A percentile compares a stretch with the other conserved stretches of the same genome.
Conservation (phyloP, 2,797 vertebrate genomes). For the Glossophaga mutica region DNA sequence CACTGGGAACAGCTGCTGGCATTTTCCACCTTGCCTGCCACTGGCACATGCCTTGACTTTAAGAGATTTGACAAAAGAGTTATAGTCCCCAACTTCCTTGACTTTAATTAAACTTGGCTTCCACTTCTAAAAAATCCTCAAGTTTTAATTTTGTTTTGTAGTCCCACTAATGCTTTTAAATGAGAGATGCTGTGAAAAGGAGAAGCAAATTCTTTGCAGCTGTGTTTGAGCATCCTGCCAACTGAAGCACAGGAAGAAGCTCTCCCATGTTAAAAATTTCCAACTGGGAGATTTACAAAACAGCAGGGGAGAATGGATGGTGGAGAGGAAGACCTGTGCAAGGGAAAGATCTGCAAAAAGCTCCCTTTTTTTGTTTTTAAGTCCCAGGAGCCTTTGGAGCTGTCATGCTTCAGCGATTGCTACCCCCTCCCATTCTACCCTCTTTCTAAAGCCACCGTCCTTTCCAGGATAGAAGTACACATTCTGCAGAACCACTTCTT, state of each 20-base stretch:
- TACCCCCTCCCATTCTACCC: conserved; percentile 23
- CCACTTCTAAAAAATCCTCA: conserved; percentile 75
- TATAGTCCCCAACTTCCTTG: conserved; percentile 76
- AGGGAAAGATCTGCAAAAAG: conserved; percentile 62
- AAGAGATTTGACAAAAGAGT: conserved; percentile 71
- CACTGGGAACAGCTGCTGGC: conserved; percentile 65
- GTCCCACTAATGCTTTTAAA: conserved; percentile 74
- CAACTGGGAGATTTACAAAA: conserved; percentile 67
- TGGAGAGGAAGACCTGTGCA: neutral
- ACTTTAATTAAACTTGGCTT: conserved; percentile 82
- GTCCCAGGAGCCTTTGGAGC: neutral
- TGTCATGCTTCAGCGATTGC: conserved; percentile 56
- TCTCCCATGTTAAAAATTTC: conserved; percentile 50
- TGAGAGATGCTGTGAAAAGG: conserved; percentile 69
- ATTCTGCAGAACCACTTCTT: conserved; percentile 33
- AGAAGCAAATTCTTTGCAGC: conserved; percentile 70
- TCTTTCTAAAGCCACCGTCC: conserved; percentile 58
- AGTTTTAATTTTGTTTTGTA: conserved; percentile 78
- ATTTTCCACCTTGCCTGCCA: conserved; percentile 78
- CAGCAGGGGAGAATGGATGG: conserved; percentile 16
- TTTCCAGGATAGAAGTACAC: neutral
- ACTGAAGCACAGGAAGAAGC: conserved; percentile 59
- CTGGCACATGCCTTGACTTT: conserved; percentile 75
- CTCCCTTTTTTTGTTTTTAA: conserved; percentile 59
- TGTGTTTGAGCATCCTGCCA: conserved; percentile 73